phyloP scores from a whole-genome alignment of 2,113 vertebrate genomes.

The Ornithorhynchus anatinus region DNA sequence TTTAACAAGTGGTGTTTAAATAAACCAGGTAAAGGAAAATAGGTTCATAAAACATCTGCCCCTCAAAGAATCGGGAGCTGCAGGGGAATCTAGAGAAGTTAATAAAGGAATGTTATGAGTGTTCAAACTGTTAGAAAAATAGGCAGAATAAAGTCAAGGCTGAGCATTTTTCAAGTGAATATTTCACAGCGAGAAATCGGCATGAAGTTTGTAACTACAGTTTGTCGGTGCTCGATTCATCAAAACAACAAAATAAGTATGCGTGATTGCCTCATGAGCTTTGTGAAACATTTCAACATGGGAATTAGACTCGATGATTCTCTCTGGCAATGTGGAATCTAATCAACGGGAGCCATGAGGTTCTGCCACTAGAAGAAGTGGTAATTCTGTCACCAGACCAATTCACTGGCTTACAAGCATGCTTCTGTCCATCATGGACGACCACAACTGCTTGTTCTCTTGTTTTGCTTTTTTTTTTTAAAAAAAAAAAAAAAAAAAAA shows the following conservation, averaged over 20 bases:
- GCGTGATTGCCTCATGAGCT: background rate
- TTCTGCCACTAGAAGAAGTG: no score
- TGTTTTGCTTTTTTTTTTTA: background rate
- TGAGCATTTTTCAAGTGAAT: slow-evolving; percentile 26
- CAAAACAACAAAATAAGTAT: slow-evolving; percentile 14
- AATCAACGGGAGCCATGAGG: background rate
- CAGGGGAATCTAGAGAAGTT: slow-evolving; percentile 2
- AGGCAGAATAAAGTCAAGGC: slow-evolving; percentile 12
- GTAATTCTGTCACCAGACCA: no score
- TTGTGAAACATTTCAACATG: slow-evolving; percentile 1
- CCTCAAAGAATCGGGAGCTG: background rate
- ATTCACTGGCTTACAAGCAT: background rate
- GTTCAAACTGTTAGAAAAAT: slow-evolving; percentile 38
- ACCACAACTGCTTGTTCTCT: no score
- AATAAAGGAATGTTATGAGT: slow-evolving; percentile 17
- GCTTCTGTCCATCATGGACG: no score
- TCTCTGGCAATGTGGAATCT: background rate
- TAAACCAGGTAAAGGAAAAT: background rate
- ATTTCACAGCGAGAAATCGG: slow-evolving; percentile 26
- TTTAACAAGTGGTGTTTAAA: slow-evolving; percentile 23
- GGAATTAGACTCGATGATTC: slow-evolving; percentile 1
- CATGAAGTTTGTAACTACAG: background rate
- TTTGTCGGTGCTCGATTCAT: background rate
- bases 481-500: background rate
- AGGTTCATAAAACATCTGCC: background rate